phyloP scores from a whole-genome alignment of 2,113 vertebrate species.

The Etia nguti region DNA sequence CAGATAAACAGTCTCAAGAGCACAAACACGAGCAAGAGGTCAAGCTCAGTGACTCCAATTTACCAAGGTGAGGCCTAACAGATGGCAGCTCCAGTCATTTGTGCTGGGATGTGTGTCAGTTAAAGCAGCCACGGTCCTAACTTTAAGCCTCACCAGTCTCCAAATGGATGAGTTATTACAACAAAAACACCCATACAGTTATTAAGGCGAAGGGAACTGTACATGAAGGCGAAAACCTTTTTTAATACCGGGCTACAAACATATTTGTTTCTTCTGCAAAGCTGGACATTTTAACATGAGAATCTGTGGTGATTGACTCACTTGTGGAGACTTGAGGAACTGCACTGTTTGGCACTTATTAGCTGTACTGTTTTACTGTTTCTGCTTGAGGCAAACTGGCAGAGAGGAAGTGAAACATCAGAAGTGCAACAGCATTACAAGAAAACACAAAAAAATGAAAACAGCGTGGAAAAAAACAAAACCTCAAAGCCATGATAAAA shows the following conservation, averaged over 20 bases:
- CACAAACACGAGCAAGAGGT: not conserved
- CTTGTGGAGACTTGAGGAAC: not conserved
- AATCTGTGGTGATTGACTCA: not conserved
- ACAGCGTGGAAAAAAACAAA: not conserved
- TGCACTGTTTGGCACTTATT: not conserved
- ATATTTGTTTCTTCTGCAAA: not conserved
- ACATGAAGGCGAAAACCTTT: rapidly evolving
- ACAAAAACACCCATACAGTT: not conserved
- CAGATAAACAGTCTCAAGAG: not conserved
- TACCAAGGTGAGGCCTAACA: not conserved
- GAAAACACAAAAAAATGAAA: not conserved
- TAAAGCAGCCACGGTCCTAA: not conserved
- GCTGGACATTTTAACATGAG: not conserved
- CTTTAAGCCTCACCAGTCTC: not conserved
- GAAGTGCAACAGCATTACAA: not conserved
- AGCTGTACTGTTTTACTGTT: not conserved
- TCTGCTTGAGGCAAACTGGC: not conserved
- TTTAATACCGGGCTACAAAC: not conserved
- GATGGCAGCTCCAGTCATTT: not conserved
- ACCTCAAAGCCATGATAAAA: not conserved
- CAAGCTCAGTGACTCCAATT: not conserved
- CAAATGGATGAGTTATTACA: not conserved
- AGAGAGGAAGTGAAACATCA: not conserved
- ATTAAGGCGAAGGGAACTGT: not conserved
- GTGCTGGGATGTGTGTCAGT: not conserved